Base-by-base conservation (phyloP, 1,140 invertebrate genomes). In the Ips nitidus region DNA sequence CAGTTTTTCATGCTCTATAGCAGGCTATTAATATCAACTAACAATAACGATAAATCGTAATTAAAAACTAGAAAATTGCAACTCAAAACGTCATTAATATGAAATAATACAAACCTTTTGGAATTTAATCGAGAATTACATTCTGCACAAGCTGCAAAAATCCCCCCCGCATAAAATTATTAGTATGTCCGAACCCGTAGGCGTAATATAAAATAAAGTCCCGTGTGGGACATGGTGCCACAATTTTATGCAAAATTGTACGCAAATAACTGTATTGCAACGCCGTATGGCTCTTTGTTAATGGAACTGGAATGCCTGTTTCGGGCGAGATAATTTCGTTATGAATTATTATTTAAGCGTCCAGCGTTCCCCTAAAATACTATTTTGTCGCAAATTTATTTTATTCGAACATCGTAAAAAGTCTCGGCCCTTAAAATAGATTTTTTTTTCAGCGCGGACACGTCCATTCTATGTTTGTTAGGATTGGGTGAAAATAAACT, bases 291-390 rank as follows among this genome's bases (percentile, higher is more conserved):
- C 41, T 42, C 57, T 41, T 59, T 59, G 57, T 59, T 59, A 59
- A 59, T 59, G 57, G 57, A 59, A 59, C 57, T 59, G 57, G 57
- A 59, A 59, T 59, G 57, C 57, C 39, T 59, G 57, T 59, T 59
- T 59, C 41, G 57, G 57, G 38, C 37, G 57, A 59, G 57, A 59
- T 59, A 59, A 59, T 59, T 59, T 59, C 8, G 57, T 59, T 42
- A 59, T 42, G 40, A 59, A 59, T 56, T 56, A 56, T 59, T 59
- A 55, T 55, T 55, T 55, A 55, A 55, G 36, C 52, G 37, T 4
- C n/a, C n/a, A n/a, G 45, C 45, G 45, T 47, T n/a, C 4, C 45
- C 45, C 22, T 22, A 22, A 22, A 22, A 22, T 22, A 22, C 22
- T 22, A 22, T 22, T 22, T 22, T 22, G 22, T 22, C 22, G 22